phyloP scores from a whole-genome alignment of 1,140 invertebrate genomes.

The Aphidius ervi region DNA sequence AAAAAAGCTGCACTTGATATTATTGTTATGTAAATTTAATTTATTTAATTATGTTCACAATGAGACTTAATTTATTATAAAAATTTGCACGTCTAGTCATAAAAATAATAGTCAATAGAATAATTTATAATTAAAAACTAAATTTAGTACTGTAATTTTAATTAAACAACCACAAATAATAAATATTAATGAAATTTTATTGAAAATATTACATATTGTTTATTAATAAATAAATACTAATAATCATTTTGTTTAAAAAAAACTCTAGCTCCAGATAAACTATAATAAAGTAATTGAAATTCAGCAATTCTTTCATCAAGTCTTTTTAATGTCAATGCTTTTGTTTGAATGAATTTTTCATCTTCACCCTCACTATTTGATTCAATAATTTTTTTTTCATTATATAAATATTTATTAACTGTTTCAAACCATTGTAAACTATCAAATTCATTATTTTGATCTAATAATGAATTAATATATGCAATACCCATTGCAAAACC shows the following conservation, averaged over 20 bases:
- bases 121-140: not conserved
- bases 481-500: slow-evolving; percentile 93
- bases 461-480: slow-evolving; percentile 66
- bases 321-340: slow-evolving; percentile 86
- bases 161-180: slow-evolving; percentile 13
- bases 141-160: not conserved
- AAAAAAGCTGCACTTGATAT: too few species aligned
- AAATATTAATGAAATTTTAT: slow-evolving; percentile 16
- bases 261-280: slow-evolving; percentile 87
- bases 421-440: slow-evolving; percentile 95
- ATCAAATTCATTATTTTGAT: slow-evolving; percentile 80
- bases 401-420: slow-evolving; percentile 68
- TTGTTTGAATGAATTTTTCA: slow-evolving; percentile 88
- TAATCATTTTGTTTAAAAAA: slow-evolving; percentile 70
- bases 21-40: too few species aligned
- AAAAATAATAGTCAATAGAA: too few species aligned
- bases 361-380: slow-evolving; percentile 56
- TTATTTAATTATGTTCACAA: too few species aligned
- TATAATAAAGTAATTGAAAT: slow-evolving; percentile 87
- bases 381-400: slow-evolving; percentile 42
- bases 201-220: slow-evolving; percentile 4
- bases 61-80: too few species aligned
- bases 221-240: slow-evolving; percentile 21
- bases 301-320: slow-evolving; percentile 81
- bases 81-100: too few species aligned